Evolutionary conservation across 2,888 invertebrate species (phyloP), one percentile per base, ranked within the genome.

Genomic region (Yponomeuta sedellus): DNA sequence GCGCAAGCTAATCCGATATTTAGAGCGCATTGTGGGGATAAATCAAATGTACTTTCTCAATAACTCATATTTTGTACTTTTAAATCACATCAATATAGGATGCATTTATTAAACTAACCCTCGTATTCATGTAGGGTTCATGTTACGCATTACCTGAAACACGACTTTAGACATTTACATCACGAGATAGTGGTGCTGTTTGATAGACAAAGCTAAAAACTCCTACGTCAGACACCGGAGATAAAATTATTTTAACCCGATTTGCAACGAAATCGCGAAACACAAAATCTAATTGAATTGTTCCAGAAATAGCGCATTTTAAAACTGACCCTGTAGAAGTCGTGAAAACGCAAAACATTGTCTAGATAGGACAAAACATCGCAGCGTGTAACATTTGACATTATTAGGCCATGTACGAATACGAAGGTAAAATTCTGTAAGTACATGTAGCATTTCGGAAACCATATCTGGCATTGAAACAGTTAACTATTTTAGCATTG

Each of bases 1-100:
- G 34, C 44, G 16, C 44, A 52, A 52, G 20, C 20, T 12, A 58
- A 25, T 25, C 56, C 44, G 5, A 40, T 28, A 16, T 16, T 59
- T 22, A n/a, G 59, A 59, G 59, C 20, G 59, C 59, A 59, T 19
- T 52, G 10, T 52, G 44, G 4, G 44, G 16, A 12, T 52, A 66
- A 68, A 68, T 66, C 61, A 66, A 64, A 69, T 69, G 62, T 67
- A 19, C 44, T 77, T 76, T 77, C 74, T 75, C 78, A 79, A 82
- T 74, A 78, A 78, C 76, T 71, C 74, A 52, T 52, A 52, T 52
- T 88, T 89, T 89, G 88, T 88, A 88, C 88, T 89, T 66, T 66
- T 61, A 12, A 44, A 66, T 66, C 66, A 66, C 66, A 66, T 40
- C 61, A 58, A 65, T 34, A 65, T 28, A 25, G 62, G n/a, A 39